Conservation (phyloP, 2,797 vertebrate species). For the Sciaenops ocellatus region DNA sequence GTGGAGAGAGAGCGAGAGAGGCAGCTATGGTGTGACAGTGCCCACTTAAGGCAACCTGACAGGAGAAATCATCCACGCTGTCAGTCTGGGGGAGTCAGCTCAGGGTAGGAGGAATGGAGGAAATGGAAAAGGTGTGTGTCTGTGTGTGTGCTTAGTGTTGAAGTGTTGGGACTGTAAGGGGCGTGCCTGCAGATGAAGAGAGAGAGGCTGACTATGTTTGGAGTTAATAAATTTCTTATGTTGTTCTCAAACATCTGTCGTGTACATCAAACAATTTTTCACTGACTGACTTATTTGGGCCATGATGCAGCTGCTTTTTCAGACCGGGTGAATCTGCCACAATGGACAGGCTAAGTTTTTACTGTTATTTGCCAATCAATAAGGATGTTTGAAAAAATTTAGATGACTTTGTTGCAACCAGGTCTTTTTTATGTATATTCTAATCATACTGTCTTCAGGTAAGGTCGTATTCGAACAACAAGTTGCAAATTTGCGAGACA, state of each 20-base stretch:
- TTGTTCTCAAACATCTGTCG: constrained; percentile 21
- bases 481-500: not conserved
- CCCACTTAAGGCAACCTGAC: constrained; percentile 78
- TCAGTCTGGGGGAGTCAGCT: constrained; percentile 69
- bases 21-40: constrained; percentile 60
- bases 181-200: not conserved
- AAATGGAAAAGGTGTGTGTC: constrained; percentile 56
- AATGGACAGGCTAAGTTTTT: not conserved
- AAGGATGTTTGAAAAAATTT: not conserved
- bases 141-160: constrained; percentile 7
- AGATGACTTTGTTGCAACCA: not conserved
- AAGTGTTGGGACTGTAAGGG: constrained; percentile 21
- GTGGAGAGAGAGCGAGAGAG: constrained; percentile 37
- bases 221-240: constrained; percentile 42
- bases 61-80: constrained; percentile 72
- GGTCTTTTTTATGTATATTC: not conserved
- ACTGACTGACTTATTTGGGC: constrained; percentile 36
- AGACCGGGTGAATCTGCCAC: constrained; percentile 3
- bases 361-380: not conserved
- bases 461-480: not conserved
- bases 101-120: constrained; percentile 37
- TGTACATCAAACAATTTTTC: constrained; percentile 20
- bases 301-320: constrained; percentile 36
- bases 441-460: not conserved
- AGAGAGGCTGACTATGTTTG: not conserved